These are phyloP conservation scores for Girardia tigrina DNA, from an alignment of 2,888 invertebrate species.

Conservation along the genomic window DNA sequence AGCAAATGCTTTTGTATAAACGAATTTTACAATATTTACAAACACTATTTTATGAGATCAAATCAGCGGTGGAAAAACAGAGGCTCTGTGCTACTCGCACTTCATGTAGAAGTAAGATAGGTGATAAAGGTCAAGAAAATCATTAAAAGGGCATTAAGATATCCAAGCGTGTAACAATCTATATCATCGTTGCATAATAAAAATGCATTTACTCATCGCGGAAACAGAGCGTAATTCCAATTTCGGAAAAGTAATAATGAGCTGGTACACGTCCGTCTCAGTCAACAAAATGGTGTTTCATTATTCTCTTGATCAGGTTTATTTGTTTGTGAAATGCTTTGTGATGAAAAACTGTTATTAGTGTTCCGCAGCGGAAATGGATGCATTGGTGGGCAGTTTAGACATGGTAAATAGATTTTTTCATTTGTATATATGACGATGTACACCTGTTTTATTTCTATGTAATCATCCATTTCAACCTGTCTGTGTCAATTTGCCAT, in stretches of 20 bases:
- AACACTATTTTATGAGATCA: background rate
- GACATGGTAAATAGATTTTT: too few relatives aligned
- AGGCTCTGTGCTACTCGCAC: background rate
- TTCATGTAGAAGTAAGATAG: background rate
- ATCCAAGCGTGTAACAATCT: constrained; percentile 10
- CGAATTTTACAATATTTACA: constrained; percentile 19
- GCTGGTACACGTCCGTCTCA: background rate
- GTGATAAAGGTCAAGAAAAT: too few relatives aligned
- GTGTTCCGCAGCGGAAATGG: constrained; percentile 9
- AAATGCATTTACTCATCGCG: constrained; percentile 3
- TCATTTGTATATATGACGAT: too few relatives aligned
- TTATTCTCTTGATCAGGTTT: constrained; percentile 12
- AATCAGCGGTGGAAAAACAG: background rate
- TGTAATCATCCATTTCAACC: too few relatives aligned
- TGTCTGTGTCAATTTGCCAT: too few relatives aligned
- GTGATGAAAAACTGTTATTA: background rate
- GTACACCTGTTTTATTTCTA: too few relatives aligned
- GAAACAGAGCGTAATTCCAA: background rate
- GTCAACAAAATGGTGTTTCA: background rate
- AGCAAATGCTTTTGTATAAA: background rate
- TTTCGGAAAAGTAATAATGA: background rate
- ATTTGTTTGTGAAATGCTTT: background rate
- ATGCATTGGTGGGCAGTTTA: background rate
- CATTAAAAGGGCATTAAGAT: too few relatives aligned
- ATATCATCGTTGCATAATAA: background rate